A percentile compares a stretch with the other conserved stretches of the same genome.
Evolutionary conservation across 2,888 invertebrate genomes (phyloP).

Genomic region (Acanthosepion pharaonis): DNA sequence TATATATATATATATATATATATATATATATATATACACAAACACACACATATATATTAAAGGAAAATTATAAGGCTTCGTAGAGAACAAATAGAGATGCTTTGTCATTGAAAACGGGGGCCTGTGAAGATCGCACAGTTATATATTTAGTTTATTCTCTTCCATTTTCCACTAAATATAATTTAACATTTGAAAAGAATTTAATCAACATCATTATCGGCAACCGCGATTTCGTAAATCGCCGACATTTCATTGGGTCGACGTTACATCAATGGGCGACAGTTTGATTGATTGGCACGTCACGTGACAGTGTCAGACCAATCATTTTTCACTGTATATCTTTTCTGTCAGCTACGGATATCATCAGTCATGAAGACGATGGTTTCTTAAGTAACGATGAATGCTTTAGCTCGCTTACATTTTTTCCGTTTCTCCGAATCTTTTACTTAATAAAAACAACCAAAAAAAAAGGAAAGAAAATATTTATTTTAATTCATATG

Average conservation of each 20-base stretch:
- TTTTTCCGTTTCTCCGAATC: no score
- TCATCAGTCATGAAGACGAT: neutral
- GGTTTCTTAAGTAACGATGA: neutral
- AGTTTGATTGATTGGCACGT: neutral
- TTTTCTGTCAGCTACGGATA: neutral
- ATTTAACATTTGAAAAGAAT: neutral
- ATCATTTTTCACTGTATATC: neutral
- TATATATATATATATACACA: no score
- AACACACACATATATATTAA: no score
- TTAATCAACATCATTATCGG: neutral
- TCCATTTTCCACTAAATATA: neutral
- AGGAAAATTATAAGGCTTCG: no score
- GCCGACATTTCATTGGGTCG: neutral
- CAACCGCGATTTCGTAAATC: neutral
- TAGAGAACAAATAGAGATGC: no score
- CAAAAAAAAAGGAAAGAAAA: no score
- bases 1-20: no score
- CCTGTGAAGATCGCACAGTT: neutral
- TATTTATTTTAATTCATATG: no score
- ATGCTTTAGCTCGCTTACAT: neutral
- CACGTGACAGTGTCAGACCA: conserved; percentile 33
- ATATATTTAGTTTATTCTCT: neutral
- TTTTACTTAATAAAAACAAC: no score
- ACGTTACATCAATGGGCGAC: neutral
- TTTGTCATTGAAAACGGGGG: neutral